phyloP scores from a whole-genome alignment of 1,140 invertebrate genomes.

The Drosophila lacertosa region DNA sequence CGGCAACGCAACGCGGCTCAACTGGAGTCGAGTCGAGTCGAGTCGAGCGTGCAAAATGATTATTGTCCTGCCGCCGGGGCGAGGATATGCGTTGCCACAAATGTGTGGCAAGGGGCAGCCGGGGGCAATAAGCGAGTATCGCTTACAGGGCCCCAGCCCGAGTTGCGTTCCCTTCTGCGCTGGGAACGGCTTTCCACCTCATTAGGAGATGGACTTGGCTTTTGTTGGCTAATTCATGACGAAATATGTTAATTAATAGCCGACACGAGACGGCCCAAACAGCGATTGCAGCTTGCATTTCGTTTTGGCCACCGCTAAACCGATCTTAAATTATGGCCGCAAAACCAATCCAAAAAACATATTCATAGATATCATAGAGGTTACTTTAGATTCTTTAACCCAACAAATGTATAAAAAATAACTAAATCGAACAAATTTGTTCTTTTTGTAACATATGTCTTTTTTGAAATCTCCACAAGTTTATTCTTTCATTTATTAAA shows the following conservation, averaged over 20 bases:
- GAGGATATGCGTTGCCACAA: neutral
- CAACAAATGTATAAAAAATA: too few relatives aligned
- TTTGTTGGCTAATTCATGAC: constrained; percentile 62
- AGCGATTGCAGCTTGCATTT: neutral
- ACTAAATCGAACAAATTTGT: too few relatives aligned
- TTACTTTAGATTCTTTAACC: too few relatives aligned
- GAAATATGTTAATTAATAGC: constrained; percentile 75
- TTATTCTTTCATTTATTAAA: too few relatives aligned
- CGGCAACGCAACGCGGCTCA: constrained; percentile 49
- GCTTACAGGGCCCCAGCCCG: too few relatives aligned
- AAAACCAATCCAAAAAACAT: neutral
- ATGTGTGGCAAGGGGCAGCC: too few relatives aligned
- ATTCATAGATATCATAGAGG: too few relatives aligned
- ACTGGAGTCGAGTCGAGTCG: neutral
- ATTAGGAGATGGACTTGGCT: constrained; percentile 53
- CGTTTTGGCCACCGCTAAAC: neutral
- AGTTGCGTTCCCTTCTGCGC: neutral
- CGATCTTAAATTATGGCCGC: neutral
- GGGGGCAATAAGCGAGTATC: too few relatives aligned
- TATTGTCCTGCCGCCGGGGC: constrained; percentile 51
- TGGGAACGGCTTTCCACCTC: constrained; percentile 58
- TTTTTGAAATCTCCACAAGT: too few relatives aligned
- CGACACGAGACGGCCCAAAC: constrained; percentile 15
- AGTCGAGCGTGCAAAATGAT: constrained; percentile 64
- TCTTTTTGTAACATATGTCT: too few relatives aligned